Evolutionary conservation across 2,797 vertebrate species (phyloP).

Genomic region (Dallia pectoralis): DNA sequence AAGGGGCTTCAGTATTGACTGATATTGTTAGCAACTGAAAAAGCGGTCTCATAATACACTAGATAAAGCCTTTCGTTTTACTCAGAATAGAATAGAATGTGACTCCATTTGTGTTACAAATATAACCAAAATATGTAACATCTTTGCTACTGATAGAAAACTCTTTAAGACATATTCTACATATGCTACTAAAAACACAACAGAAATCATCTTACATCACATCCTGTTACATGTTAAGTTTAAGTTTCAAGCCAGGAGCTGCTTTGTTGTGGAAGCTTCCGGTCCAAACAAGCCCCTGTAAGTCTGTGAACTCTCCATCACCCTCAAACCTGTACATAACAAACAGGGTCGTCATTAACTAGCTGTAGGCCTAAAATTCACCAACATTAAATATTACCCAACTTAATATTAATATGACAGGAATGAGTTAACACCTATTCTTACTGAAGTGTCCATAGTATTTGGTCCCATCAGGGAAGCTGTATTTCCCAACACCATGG

Average conservation of each 20-base stretch:
- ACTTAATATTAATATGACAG: not conserved
- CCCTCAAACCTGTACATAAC: slow-evolving; percentile 72
- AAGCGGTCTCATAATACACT: too few relatives aligned
- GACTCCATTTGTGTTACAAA: too few relatives aligned
- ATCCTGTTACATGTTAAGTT: slow-evolving; percentile 64
- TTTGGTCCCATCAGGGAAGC: slow-evolving; percentile 76
- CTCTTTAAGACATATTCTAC: slow-evolving; percentile 16
- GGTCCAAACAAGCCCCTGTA: slow-evolving; percentile 74
- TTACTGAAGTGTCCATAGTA: slow-evolving; percentile 78
- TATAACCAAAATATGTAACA: not conserved
- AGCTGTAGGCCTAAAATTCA: not conserved
- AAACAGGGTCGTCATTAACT: not conserved
- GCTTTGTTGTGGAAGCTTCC: slow-evolving; percentile 77
- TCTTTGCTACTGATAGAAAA: not conserved
- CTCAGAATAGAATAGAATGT: too few relatives aligned
- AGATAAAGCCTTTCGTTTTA: too few relatives aligned
- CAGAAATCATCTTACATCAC: not conserved
- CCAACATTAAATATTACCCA: too few relatives aligned
- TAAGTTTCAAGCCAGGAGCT: slow-evolving; percentile 77
- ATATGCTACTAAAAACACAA: not conserved
- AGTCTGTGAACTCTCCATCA: slow-evolving; percentile 77
- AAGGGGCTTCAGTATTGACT: too few relatives aligned
- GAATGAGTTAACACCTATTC: slow-evolving; percentile 72
- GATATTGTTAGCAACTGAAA: too few relatives aligned
- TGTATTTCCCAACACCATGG: slow-evolving; percentile 80